phyloP scores from a whole-genome alignment of 2,888 invertebrate species.

The Allophyes oxyacanthae region DNA sequence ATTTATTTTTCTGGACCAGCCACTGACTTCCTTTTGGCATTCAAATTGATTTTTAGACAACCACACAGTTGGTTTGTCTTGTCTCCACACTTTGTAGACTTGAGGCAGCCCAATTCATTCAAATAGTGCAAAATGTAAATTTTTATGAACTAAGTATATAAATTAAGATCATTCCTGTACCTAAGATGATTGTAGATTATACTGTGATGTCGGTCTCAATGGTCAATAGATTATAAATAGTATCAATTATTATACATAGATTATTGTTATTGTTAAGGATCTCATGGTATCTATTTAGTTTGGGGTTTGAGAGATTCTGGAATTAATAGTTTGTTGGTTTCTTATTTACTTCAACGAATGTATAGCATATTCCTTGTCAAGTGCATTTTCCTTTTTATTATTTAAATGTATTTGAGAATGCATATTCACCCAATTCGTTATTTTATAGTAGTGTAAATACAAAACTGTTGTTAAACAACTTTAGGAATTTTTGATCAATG shows the following conservation, averaged over 20 bases:
- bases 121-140: conserved; percentile 85
- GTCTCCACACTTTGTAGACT: conserved; percentile 42
- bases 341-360: conserved; percentile 64
- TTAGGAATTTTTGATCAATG: conserved; percentile 62
- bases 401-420: conserved; percentile 49
- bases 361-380: conserved; percentile 53
- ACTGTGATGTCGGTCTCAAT: conserved; percentile 89
- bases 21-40: conserved; percentile 15
- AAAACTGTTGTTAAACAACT: conserved; percentile 73
- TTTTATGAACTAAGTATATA: conserved; percentile 73
- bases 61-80: conserved; percentile 20
- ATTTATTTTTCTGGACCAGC: conserved; percentile 14
- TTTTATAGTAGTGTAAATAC: conserved; percentile 58
- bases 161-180: conserved; percentile 88
- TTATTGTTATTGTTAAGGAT: conserved; percentile 89
- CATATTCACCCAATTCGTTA: conserved; percentile 53
- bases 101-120: conserved; percentile 72
- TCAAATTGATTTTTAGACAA: conserved; percentile 27
- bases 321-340: conserved; percentile 79
- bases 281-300: conserved; percentile 85
- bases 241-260: conserved; percentile 86
- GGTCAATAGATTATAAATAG: conserved; percentile 85
- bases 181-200: conserved; percentile 87
- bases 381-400: conserved; percentile 53
- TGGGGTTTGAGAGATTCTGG: conserved; percentile 83